Conservation (phyloP, 1,140 invertebrate species). For the Nasonia vitripennis region DNA sequence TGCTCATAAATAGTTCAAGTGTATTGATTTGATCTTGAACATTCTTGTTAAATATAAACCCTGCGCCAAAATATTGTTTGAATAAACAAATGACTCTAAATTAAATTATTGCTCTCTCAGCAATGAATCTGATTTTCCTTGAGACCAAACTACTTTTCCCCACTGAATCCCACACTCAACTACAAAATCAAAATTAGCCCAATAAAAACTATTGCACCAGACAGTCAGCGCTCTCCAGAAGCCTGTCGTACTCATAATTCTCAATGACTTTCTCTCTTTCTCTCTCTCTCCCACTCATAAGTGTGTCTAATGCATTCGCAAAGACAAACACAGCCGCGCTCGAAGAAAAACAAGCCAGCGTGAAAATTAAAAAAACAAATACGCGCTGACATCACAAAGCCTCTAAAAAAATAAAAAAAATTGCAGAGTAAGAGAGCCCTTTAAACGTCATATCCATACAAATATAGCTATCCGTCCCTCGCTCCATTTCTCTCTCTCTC, state of each 20-base stretch:
- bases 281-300: neutral
- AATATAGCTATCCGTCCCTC: neutral
- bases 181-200: neutral
- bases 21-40: neutral
- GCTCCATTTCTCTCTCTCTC: constrained; percentile 4
- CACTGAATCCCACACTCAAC: neutral
- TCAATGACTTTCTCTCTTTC: constrained; percentile 19
- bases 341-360: neutral
- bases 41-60: neutral
- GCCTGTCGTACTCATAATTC: neutral
- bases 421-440: constrained; percentile 25
- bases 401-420: neutral
- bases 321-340: constrained; percentile 10
- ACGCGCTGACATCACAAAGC: constrained; percentile 28
- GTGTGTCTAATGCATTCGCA: neutral
- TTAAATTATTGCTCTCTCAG: neutral
- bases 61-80: neutral
- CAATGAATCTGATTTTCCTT: neutral
- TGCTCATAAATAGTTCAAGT: neutral
- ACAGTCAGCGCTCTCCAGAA: too few relatives aligned
- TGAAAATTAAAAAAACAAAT: constrained; percentile 45
- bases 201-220: neutral
- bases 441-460: constrained; percentile 35
- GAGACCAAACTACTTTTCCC: neutral
- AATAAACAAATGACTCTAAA: neutral